These are phyloP conservation scores for Selenia dentaria DNA, from an alignment of 2,888 invertebrate genomes.

Conservation along the genomic window DNA sequence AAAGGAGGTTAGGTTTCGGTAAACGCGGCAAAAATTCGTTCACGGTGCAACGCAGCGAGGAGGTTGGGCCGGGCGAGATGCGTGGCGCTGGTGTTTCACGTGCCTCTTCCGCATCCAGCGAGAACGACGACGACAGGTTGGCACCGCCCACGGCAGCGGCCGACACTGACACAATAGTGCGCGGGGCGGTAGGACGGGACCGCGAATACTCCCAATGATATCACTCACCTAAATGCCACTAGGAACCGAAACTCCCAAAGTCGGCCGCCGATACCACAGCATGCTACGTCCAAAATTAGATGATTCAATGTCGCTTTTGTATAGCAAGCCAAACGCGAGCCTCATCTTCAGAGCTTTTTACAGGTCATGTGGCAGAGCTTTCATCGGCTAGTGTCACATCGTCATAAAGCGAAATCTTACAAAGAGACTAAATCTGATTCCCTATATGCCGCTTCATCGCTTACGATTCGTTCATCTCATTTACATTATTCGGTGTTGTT, in stretches of 20 bases:
- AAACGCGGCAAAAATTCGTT: slow-evolving; percentile 97
- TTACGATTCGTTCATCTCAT: slow-evolving; percentile 3
- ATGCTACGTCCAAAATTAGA: slow-evolving; percentile 40
- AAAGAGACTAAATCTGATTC: too few species aligned
- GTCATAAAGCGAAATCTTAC: too few species aligned
- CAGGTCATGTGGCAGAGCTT: slow-evolving; percentile 14
- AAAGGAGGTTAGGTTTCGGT: slow-evolving; percentile 97
- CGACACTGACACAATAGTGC: slow-evolving; percentile 81
- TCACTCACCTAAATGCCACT: slow-evolving; percentile 1
- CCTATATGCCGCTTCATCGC: slow-evolving; percentile 5
- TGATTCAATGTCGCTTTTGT: slow-evolving; percentile 71
- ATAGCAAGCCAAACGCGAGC: slow-evolving; percentile 51
- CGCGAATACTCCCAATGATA: slow-evolving; percentile 12
- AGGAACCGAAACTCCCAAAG: slow-evolving; percentile 26
- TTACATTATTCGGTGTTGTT: slow-evolving; percentile 9
- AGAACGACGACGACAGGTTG: slow-evolving; percentile 96
- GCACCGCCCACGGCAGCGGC: too few species aligned
- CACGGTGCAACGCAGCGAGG: slow-evolving; percentile 99
- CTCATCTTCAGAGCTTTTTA: slow-evolving; percentile 33
- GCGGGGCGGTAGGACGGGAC: slow-evolving; percentile 66
- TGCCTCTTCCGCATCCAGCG: slow-evolving; percentile 97
- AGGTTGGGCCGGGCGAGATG: slow-evolving; percentile 96
- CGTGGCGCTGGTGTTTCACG: slow-evolving; percentile 87
- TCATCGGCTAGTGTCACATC: too few species aligned
- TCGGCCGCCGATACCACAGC: slow-evolving; percentile 27